Evolutionary conservation across 1,140 invertebrate species (phyloP), one percentile per base, ranked within the genome.

Genomic region (Gryon sp.): DNA sequence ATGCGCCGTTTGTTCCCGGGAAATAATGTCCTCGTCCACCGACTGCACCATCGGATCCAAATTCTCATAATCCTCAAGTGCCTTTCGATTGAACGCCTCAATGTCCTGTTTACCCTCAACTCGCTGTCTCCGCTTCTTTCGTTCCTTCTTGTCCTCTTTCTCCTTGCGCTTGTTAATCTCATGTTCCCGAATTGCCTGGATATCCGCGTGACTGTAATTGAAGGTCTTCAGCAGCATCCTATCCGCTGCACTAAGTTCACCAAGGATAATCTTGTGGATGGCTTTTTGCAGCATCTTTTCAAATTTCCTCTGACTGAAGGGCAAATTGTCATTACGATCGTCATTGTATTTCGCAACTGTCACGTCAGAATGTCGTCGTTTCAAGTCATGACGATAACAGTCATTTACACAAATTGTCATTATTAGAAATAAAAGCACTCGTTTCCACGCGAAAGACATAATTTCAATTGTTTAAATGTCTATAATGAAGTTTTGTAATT

Each of bases 261-360:
- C 86, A 2, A 80, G 84, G 15, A 89, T 88, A 19, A 88, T 87
- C 59, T 88, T 84, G 0, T 87, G 22, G 2, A 89, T 86, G 0
- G 87, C 87, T 36, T 88, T 86, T 28, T 87, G 81, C 53, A 89
- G 22, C 86, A 88, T 89, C 32, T 85, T 86, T 16, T 88, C 83
- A 11, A 87, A 43, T 32, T 82, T 81, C 14, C 75, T 80, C 4
- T 81, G 63, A 22, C 80, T 88, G 45, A 84, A 74, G 0, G 69
- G 76, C 2, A 78, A n/a, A n/a, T n/a, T n/a, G n/a, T n/a, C n/a
- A n/a, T n/a, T n/a, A n/a, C n/a, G n/a, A n/a, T n/a, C n/a, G n/a
- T n/a, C n/a, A n/a, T n/a, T n/a, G n/a, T n/a, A n/a, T n/a, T n/a
- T n/a, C n/a, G n/a, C n/a, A n/a, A n/a, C n/a, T n/a, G n/a, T 19